Conservation (phyloP, 2,797 vertebrate genomes). For the Natrix natrix region DNA sequence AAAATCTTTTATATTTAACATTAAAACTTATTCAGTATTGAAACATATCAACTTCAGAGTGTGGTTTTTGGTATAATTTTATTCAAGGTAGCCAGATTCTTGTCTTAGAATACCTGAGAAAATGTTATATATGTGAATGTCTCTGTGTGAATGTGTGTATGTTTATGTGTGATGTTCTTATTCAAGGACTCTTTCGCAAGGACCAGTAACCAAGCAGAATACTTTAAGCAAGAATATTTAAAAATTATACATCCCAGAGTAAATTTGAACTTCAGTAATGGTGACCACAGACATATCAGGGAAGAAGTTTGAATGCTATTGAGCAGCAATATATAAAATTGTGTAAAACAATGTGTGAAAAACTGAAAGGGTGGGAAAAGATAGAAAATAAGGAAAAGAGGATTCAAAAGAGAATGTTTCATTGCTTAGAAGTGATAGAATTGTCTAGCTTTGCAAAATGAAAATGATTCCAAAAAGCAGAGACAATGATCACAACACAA, state of each 20-base stretch:
- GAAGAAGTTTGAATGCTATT: neutral
- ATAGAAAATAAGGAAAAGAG: neutral
- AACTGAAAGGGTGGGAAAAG: neutral
- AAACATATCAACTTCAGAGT: neutral
- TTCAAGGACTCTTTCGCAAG: neutral
- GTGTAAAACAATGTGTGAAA: neutral
- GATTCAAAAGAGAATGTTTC: neutral
- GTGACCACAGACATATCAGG: neutral
- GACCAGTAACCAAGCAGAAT: neutral
- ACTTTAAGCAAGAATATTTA: neutral
- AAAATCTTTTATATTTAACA: neutral
- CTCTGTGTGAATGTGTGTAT: neutral
- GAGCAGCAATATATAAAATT: neutral
- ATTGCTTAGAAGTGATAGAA: neutral
- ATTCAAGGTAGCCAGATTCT: neutral
- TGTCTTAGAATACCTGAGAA: neutral
- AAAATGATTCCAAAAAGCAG: neutral
- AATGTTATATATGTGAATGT: neutral
- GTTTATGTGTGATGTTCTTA: neutral
- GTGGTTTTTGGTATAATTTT: neutral
- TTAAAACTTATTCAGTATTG: neutral
- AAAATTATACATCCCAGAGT: neutral
- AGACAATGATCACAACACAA: neutral
- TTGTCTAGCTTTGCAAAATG: neutral
- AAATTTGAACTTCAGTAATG: neutral